phyloP scores from a whole-genome alignment of 1,140 invertebrate species.

The Pteromalus puparum region DNA sequence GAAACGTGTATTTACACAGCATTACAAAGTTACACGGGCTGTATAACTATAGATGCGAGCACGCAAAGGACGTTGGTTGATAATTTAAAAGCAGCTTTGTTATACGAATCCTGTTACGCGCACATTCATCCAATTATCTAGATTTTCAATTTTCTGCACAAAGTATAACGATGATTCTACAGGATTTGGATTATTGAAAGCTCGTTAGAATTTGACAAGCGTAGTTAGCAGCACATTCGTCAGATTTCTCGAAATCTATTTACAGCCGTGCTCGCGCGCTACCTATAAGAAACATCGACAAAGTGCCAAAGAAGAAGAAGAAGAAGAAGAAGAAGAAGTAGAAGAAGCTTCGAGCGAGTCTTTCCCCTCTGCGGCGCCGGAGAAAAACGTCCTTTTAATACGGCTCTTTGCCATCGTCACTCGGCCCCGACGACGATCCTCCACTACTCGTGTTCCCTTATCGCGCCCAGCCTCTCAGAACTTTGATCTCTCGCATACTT shows the following conservation, averaged over 20 bases:
- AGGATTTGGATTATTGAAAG: no score
- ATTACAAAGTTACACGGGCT: not conserved
- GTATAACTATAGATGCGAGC: not conserved
- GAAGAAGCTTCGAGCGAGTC: conserved; percentile 52
- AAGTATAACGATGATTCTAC: not conserved
- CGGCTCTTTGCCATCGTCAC: conserved; percentile 13
- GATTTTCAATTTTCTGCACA: not conserved
- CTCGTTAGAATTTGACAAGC: no score
- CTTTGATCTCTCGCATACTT: conserved; percentile 58
- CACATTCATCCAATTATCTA: not conserved
- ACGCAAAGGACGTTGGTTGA: not conserved
- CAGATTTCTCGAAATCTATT: not conserved
- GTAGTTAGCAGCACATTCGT: no score
- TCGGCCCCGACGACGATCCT: not conserved
- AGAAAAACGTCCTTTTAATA: conserved; percentile 33
- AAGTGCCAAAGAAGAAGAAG: not conserved
- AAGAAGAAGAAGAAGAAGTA: conserved; percentile 44
- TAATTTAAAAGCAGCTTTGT: not conserved
- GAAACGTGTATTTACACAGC: not conserved
- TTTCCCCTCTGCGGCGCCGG: conserved; percentile 40
- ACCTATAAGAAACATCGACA: not conserved
- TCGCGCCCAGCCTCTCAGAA: conserved; percentile 50
- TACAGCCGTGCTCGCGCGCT: not conserved
- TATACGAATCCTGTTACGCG: not conserved
- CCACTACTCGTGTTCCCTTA: conserved; percentile 18